Base-by-base conservation (phyloP, 2,888 invertebrate species). In the Zele albiditarsus region DNA sequence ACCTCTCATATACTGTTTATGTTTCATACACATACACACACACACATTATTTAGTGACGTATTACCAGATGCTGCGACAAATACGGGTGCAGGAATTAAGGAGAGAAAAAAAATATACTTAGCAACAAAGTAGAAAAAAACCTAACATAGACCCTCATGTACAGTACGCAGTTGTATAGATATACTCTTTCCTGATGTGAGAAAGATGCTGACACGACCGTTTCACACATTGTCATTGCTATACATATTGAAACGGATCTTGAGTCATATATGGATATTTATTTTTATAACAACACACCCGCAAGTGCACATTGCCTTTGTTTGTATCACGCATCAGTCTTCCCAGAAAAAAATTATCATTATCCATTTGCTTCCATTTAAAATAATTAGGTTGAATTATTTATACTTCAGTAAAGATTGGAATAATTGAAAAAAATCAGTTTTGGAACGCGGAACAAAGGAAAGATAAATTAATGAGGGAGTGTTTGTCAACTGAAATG, bases 221-320 rank as follows among this genome's bases (percentile, higher is more conserved):
- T 49, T 27, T 49, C 77, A 77, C 75, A 77, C 79, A 80, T 82
- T 83, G 82, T 77, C 80, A 80, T 77, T 80, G 80, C 80, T 79
- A 75, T 74, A 68, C 25, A 74, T 76, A 38, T 63, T 27, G 38
- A 23, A 68, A 53, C 68, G 53, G 23, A 60, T 75, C 38, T 67
- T 60, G 60, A 53, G 33, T 27, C n/a, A 20, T 65, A 23, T 38
- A 28, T 12, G 25, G 57, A 46, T 46, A 46, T 46, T 46, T n/a
- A 46, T 46, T 46, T 46, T 46, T n/a, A 46, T n/a, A 25, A 27
- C 2, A 14, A 12, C 25, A 12, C 25, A 25, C 25, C 57, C 57
- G 25, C 57, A 58, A 27, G 12, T 58, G 57, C 57, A 25, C 20
- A 6, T n/a, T 28, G 31, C n/a, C 16, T 62, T 62, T 62, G 27